Percentiles rank a stretch among this genome's conserved stretches.
Conservation (phyloP, 2,888 invertebrate genomes). For the Liodrosophila aerea region DNA sequence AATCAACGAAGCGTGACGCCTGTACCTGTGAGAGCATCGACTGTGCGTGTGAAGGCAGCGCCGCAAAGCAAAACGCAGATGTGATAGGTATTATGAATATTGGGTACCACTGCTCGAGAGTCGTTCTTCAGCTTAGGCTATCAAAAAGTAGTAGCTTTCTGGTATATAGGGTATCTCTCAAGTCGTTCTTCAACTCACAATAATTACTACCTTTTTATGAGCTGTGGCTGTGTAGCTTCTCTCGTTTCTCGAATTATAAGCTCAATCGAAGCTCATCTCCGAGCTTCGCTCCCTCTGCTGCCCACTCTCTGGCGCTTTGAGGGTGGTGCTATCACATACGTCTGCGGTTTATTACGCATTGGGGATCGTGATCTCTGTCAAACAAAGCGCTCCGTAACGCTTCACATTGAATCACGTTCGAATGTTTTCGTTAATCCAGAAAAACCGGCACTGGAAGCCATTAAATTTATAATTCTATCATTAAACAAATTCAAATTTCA, state of each 20-base stretch:
- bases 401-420: slow-evolving; percentile 13
- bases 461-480: slow-evolving; percentile 2
- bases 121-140: no score
- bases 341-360: slow-evolving; percentile 4
- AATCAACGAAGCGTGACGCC: no score
- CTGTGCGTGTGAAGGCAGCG: no score
- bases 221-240: background rate
- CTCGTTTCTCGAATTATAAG: background rate
- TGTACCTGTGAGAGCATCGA: no score
- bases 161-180: background rate
- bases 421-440: slow-evolving; percentile 2
- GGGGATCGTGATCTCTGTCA: background rate
- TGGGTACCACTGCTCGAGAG: no score
- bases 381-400: background rate
- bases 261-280: background rate
- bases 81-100: no score
- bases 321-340: background rate
- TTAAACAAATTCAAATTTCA: slow-evolving; percentile 15
- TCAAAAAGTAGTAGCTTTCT: no score
- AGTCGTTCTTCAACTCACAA: no score
- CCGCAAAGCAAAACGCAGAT: no score
- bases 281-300: no score
- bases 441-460: slow-evolving; percentile 7
- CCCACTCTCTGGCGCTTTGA: background rate
- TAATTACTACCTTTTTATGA: no score